Conservation (phyloP, 2,113 vertebrate species). For the Ptilorrhoa leucosticta region DNA sequence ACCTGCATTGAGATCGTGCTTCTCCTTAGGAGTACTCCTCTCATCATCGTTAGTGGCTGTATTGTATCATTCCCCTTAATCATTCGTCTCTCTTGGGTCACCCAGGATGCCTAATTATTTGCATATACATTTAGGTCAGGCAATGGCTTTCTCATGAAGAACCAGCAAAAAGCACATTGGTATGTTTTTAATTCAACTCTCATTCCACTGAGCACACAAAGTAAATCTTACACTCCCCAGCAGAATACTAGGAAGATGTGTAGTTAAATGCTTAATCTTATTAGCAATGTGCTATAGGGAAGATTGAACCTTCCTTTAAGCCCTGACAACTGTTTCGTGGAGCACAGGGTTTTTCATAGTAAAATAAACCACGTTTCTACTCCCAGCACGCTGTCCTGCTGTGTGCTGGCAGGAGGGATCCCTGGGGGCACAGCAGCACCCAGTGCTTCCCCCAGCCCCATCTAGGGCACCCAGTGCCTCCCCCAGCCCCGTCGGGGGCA, state of each 20-base stretch:
- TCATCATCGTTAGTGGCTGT: neutral
- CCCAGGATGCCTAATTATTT: slow-evolving; percentile 15
- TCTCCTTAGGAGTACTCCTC: neutral
- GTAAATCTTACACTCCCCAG: neutral
- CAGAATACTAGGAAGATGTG: slow-evolving; percentile 4
- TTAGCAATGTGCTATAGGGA: neutral
- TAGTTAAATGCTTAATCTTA: slow-evolving; percentile 30
- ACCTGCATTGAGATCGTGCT: neutral
- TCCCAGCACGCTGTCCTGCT: neutral
- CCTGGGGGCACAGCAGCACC: neutral
- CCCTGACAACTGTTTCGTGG: neutral
- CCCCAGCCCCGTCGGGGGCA: neutral
- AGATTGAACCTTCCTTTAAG: slow-evolving; percentile 31
- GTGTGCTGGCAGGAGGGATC: neutral
- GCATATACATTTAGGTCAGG: slow-evolving; percentile 28
- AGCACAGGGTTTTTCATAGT: slow-evolving; percentile 20
- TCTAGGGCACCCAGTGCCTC: neutral
- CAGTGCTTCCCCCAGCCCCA: neutral
- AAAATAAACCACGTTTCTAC: slow-evolving; percentile 1
- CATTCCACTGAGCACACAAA: neutral
- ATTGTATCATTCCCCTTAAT: neutral
- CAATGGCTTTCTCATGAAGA: neutral
- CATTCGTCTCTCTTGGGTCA: neutral
- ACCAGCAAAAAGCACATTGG: neutral
- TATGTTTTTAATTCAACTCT: neutral